phyloP scores from a whole-genome alignment of 92 coral and sea anemone genomes.

The Muricea muricata region DNA sequence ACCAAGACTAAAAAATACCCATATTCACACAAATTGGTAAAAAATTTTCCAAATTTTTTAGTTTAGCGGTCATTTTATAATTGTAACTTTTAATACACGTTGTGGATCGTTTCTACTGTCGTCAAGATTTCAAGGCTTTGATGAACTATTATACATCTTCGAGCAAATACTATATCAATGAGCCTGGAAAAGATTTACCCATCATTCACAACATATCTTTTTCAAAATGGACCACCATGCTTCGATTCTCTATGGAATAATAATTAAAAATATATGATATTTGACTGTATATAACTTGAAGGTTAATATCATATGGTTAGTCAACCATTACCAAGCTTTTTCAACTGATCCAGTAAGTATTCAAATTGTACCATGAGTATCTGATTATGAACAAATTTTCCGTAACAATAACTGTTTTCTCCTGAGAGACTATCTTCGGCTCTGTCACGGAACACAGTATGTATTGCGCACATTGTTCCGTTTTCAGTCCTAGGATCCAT shows the following conservation, averaged over 20 bases:
- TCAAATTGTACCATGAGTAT: not conserved
- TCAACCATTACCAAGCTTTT: too few species aligned
- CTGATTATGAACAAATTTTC: slow-evolving; percentile 49
- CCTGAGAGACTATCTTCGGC: slow-evolving; percentile 38
- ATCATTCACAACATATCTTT: slow-evolving; percentile 39
- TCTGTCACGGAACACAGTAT: slow-evolving; percentile 32
- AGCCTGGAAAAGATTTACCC: slow-evolving; percentile 42
- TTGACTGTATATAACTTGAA: not conserved
- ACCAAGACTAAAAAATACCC: too few species aligned
- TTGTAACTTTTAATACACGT: too few species aligned
- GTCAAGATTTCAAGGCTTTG: too few species aligned
- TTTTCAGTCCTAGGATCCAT: slow-evolving; percentile 47
- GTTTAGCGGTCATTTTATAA: too few species aligned
- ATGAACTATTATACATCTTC: too few species aligned
- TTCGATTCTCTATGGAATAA: slow-evolving; percentile 28
- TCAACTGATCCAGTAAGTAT: too few species aligned
- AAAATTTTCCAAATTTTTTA: too few species aligned
- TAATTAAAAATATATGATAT: not conserved
- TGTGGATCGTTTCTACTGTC: too few species aligned
- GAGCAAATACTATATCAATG: too few species aligned
- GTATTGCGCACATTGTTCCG: slow-evolving; percentile 37
- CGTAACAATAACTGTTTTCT: slow-evolving; percentile 32
- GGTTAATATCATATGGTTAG: not conserved
- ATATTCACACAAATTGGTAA: too few species aligned
- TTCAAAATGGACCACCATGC: slow-evolving; percentile 57